These are phyloP conservation scores for Drosophila hydei DNA, from an alignment of 1,140 invertebrate genomes.

Conservation along the genomic window DNA sequence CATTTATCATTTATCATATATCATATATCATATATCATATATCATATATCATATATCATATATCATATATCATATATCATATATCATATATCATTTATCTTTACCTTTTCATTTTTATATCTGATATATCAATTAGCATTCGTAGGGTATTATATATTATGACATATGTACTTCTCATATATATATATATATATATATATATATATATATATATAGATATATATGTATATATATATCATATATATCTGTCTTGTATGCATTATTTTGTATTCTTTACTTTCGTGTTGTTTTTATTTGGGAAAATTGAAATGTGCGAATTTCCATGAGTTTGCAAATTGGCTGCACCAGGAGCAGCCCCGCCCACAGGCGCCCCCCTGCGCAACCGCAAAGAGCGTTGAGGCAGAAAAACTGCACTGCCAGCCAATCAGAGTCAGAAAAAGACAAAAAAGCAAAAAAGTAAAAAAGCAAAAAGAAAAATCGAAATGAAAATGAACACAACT, in stretches of 20 bases:
- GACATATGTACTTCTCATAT: not conserved
- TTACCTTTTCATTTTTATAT: no score
- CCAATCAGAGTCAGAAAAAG: conserved; percentile 49
- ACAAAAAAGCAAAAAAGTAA: conserved; percentile 7
- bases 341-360: not conserved
- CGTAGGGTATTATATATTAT: no score
- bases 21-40: no score
- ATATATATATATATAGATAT: not conserved
- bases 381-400: conserved; percentile 54
- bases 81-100: no score
- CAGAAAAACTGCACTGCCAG: conserved; percentile 73
- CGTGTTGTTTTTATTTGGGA: conserved; percentile 22
- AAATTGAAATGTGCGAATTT: conserved; percentile 52
- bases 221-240: not conserved
- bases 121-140: no score
- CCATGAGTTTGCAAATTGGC: conserved; percentile 61
- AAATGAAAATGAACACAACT: not conserved
- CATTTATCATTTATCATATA: no score
- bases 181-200: not conserved
- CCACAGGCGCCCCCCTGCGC: not conserved
- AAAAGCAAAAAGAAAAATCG: conserved; percentile 2
- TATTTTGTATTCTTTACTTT: conserved; percentile 12
- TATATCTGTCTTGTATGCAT: not conserved
- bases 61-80: no score
- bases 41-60: no score